Conservation (phyloP, 2,113 vertebrate genomes). For the Microtus ochrogaster region DNA sequence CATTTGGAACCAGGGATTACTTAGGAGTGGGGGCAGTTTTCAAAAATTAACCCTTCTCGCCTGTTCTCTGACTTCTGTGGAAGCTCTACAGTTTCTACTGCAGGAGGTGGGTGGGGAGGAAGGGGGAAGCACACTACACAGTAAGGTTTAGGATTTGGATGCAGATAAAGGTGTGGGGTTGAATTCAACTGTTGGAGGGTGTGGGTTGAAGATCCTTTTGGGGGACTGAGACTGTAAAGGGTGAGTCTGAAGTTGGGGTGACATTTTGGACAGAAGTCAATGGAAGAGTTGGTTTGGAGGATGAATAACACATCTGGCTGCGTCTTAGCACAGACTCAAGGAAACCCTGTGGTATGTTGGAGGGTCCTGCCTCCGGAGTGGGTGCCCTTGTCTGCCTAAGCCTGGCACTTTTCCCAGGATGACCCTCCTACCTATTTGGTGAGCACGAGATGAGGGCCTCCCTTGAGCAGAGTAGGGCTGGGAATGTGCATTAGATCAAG, state of each 20-base stretch:
- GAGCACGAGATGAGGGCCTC: neutral
- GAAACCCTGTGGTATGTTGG: neutral
- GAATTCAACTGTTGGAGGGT: conserved; percentile 2
- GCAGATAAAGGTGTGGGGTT: neutral
- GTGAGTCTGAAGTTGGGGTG: neutral
- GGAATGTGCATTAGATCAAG: neutral
- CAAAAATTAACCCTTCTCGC: neutral
- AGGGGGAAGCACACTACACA: neutral
- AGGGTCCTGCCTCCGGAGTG: neutral
- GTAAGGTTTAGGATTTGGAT: neutral
- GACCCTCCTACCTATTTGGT: neutral
- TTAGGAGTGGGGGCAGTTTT: neutral
- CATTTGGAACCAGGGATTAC: neutral
- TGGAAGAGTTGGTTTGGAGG: neutral
- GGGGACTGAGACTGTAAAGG: neutral
- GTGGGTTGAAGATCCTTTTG: conserved; percentile 14
- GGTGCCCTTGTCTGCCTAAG: neutral
- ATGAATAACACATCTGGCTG: neutral
- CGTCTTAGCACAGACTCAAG: neutral
- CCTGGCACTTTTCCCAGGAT: neutral
- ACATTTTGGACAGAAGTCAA: neutral
- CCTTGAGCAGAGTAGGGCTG: neutral
- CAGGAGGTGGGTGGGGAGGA: neutral
- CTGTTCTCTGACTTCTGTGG: neutral
- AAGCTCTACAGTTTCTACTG: neutral